Base-by-base conservation (phyloP, 2,888 invertebrate genomes). In the Amphipyra tragopoginis region DNA sequence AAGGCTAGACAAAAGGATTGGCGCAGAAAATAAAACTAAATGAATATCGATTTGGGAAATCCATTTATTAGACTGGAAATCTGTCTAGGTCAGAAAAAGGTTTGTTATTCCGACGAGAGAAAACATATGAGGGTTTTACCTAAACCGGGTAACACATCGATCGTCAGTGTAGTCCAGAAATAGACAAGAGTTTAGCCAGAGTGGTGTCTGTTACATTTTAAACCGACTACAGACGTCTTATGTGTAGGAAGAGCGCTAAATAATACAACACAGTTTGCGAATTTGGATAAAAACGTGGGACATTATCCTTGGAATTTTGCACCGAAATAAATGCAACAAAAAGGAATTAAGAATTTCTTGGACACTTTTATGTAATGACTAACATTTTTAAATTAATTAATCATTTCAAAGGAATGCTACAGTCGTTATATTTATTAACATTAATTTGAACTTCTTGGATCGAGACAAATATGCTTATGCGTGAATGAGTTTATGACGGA, bases 171-270 rank as follows among this genome's bases (percentile, higher is more conserved):
- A 47, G 36, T 71, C 72, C 72, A 77, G 57, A 83, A 80, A 82
- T 82, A 85, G 76, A 69, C n/a, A 52, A 59, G 62, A 60, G 54
- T 72, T 75, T 59, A 61, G 61, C 40, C 66, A 60, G 69, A 71
- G 47, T 61, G 69, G 68, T 61, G 65, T 79, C 72, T 78, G 79
- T 63, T 59, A 45, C 43, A 67, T 62, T 75, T 65, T 72, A 73
- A 52, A 55, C 40, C 26, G 38, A 29, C 61, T 73, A 29, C 33
- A 39, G n/a, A 42, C 21, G 14, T 52, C 48, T 67, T 55, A 44
- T 9, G 14, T 43, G 50, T 43, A 57, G 36, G 36, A 45, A 43
- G 13, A 56, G 14, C 8, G 39, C 26, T 26, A 56, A 68, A 68
- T 45, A 36, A 39, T 52, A 42, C 34, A 52, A 48, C 40, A 49